Evolutionary conservation across 2,113 vertebrate species (phyloP).

Genomic region (Stercorarius parasiticus): DNA sequence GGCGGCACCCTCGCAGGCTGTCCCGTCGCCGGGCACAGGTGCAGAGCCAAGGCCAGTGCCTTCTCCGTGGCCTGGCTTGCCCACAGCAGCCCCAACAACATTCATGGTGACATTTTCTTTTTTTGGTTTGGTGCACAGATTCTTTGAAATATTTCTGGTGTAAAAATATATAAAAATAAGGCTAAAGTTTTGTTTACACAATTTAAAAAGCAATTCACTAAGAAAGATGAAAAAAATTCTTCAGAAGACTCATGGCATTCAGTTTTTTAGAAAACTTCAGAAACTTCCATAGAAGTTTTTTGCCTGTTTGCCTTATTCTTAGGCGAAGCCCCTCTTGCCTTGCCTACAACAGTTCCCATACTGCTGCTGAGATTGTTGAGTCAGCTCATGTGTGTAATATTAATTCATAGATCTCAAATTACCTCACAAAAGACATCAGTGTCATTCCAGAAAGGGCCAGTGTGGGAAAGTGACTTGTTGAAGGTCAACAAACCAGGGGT

Average conservation of each 20-base stretch:
- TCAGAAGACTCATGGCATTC: not conserved
- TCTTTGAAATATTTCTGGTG: not conserved
- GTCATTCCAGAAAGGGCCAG: not conserved
- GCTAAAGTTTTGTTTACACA: not conserved
- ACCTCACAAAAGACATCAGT: not conserved
- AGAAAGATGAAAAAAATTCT: not conserved
- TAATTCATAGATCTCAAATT: not conserved
- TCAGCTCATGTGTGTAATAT: not conserved
- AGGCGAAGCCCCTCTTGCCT: not conserved
- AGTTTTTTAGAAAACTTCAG: not conserved
- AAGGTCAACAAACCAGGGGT: not conserved
- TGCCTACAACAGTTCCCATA: not conserved
- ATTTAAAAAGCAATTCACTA: not conserved
- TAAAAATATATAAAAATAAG: not conserved
- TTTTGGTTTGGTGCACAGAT: not conserved
- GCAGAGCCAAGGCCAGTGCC: not conserved
- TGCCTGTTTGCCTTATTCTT: not conserved
- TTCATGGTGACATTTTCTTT: not conserved
- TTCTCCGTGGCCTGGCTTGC: not conserved
- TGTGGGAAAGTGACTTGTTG: not conserved
- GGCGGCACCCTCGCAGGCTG: not conserved
- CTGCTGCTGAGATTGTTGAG: not conserved
- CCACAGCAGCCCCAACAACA: not conserved
- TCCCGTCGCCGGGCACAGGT: rapidly evolving
- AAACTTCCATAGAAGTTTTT: not conserved